Percentiles rank a stretch among this genome's conserved stretches.
phyloP scores from a whole-genome alignment of 1,140 invertebrate genomes.

The Drosophila paulistorum region DNA sequence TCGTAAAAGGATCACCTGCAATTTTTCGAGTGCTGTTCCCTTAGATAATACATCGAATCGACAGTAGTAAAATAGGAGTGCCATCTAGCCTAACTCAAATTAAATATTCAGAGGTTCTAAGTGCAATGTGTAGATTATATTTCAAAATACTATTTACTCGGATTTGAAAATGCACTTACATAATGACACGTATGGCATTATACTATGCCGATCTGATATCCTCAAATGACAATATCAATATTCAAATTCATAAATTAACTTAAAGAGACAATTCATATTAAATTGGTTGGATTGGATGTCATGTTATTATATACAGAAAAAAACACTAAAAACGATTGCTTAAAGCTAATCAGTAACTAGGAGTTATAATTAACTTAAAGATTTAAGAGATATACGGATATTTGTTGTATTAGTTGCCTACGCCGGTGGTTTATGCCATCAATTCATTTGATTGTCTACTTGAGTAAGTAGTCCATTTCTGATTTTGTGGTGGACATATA shows the following conservation, averaged over 20 bases:
- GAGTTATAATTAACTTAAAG: slow-evolving; percentile 33
- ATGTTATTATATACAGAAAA: background rate
- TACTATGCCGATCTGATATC: background rate
- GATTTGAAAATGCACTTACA: slow-evolving; percentile 32
- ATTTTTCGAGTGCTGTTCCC: no score
- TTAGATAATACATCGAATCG: no score
- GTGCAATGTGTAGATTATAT: slow-evolving; percentile 19
- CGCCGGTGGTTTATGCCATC: slow-evolving; percentile 40
- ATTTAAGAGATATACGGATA: slow-evolving; percentile 32
- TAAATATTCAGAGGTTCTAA: no score
- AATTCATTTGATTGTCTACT: slow-evolving; percentile 42
- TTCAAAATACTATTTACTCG: slow-evolving; percentile 25
- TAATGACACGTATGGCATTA: background rate
- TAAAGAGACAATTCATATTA: background rate
- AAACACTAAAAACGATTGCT: background rate
- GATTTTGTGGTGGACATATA: slow-evolving; percentile 82
- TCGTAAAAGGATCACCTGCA: no score
- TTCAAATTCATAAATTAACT: background rate
- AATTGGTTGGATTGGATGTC: slow-evolving; percentile 15
- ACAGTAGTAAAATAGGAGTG: no score
- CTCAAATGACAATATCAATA: background rate
- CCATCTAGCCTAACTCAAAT: no score
- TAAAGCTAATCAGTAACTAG: slow-evolving; percentile 57
- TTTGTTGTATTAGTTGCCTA: slow-evolving; percentile 33
- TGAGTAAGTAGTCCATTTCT: slow-evolving; percentile 72